Evolutionary conservation across 2,888 invertebrate species (phyloP).

Genomic region (Agonopterix subpropinquella): DNA sequence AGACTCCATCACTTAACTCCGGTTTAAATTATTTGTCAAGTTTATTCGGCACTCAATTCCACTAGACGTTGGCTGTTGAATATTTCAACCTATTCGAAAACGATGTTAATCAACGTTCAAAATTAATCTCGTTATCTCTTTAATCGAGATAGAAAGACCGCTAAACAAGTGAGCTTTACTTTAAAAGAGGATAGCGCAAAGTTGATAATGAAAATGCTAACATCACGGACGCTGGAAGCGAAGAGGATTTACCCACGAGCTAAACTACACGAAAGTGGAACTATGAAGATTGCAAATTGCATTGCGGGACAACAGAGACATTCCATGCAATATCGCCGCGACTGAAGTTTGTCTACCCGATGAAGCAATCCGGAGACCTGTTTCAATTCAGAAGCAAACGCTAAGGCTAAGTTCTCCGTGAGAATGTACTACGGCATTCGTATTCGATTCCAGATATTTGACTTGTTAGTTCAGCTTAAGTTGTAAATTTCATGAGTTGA

Average conservation of each 20-base stretch:
- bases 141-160: no score
- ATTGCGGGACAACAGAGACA: constrained; percentile 30
- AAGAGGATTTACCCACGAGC: constrained; percentile 10
- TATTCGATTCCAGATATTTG: constrained; percentile 26
- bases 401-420: constrained; percentile 24
- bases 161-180: no score
- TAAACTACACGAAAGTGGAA: constrained; percentile 14
- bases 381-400: constrained; percentile 32
- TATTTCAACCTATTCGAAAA: constrained; percentile 35
- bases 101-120: constrained; percentile 4
- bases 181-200: neutral
- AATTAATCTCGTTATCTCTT: no score
- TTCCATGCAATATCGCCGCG: constrained; percentile 36
- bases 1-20: constrained; percentile 43
- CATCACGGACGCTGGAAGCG: constrained; percentile 1
- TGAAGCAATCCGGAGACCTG: constrained; percentile 27
- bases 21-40: neutral
- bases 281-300: constrained; percentile 27
- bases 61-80: neutral
- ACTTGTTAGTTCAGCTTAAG: neutral
- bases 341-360: constrained; percentile 41
- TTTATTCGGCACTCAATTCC: neutral
- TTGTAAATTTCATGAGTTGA: neutral
- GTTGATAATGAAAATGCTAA: constrained; percentile 8
- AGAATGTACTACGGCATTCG: constrained; percentile 25